Percentiles rank a stretch among this genome's conserved stretches.
Evolutionary conservation across 2,797 vertebrate genomes (phyloP).

Genomic region (Halcyon smyrnensis): DNA sequence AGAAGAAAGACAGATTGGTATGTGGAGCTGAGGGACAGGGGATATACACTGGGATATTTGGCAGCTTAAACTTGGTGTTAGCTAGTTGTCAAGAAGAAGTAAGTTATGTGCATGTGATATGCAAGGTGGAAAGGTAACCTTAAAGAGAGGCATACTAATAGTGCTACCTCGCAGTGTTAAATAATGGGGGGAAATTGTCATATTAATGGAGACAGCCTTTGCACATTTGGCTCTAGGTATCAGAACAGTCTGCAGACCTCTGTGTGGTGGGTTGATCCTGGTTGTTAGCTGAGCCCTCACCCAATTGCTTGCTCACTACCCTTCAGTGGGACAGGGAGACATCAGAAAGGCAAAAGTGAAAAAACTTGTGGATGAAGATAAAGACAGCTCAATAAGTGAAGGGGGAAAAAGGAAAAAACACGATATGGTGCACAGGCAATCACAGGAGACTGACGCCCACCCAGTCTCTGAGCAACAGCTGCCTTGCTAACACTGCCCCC

Average conservation of each 20-base stretch:
- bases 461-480: not conserved
- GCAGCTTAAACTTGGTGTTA: not conserved
- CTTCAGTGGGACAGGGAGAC: accelerated
- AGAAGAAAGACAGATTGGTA: too few relatives aligned
- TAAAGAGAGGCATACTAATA: not conserved
- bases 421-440: not conserved
- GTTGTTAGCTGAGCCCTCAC: not conserved
- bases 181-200: not conserved
- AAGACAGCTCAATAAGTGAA: too few relatives aligned
- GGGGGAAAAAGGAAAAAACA: too few relatives aligned
- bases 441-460: not conserved
- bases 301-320: not conserved
- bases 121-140: not conserved
- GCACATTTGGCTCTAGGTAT: not conserved
- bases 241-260: too few relatives aligned
- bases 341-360: too few relatives aligned
- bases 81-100: not conserved
- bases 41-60: not conserved
- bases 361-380: too few relatives aligned
- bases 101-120: not conserved
- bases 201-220: not conserved
- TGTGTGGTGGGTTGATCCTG: not conserved
- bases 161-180: not conserved
- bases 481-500: not conserved
- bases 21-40: too few relatives aligned